Evolutionary conservation across 64 coral and sea anemone genomes (phyloP).

Genomic region (Montipora capricornis): DNA sequence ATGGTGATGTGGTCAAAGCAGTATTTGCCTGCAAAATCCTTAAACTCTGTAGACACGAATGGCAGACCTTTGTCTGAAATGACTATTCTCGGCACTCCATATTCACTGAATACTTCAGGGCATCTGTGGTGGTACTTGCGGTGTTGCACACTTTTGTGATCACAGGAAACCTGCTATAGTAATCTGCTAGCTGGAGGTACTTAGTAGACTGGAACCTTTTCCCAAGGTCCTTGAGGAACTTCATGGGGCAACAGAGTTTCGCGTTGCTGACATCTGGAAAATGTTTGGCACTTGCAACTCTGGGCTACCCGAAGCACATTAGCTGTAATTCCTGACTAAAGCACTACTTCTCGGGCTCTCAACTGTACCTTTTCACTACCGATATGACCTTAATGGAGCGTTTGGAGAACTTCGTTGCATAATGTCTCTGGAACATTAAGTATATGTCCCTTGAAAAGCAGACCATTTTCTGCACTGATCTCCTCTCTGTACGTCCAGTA

Average conservation of each 20-base stretch:
- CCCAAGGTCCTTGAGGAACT: too few relatives aligned
- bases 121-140: conserved; percentile 32
- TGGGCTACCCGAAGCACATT: conserved; percentile 10
- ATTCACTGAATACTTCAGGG: conserved; percentile 69
- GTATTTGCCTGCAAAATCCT: conserved; percentile 32
- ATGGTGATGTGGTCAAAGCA: conserved; percentile 55
- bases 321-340: neutral
- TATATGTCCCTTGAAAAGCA: conserved; percentile 22
- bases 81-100: conserved; percentile 59
- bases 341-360: neutral
- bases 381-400: conserved; percentile 9
- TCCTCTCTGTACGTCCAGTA: neutral
- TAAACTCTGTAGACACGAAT: conserved; percentile 50
- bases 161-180: conserved; percentile 65
- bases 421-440: neutral
- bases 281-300: neutral
- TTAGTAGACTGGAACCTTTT: conserved; percentile 1
- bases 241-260: conserved; percentile 4
- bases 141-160: conserved; percentile 59
- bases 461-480: neutral
- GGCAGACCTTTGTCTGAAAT: conserved; percentile 56
- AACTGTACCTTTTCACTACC: neutral
- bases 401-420: neutral
- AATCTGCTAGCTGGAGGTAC: conserved; percentile 44
- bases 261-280: conserved; percentile 6